A percentile compares a stretch with the other conserved stretches of the same genome.
Evolutionary conservation across 30 jellyfish, hydroid and myxozoan species (phyloP).

Genomic region (Clytia hemisphaerica): DNA sequence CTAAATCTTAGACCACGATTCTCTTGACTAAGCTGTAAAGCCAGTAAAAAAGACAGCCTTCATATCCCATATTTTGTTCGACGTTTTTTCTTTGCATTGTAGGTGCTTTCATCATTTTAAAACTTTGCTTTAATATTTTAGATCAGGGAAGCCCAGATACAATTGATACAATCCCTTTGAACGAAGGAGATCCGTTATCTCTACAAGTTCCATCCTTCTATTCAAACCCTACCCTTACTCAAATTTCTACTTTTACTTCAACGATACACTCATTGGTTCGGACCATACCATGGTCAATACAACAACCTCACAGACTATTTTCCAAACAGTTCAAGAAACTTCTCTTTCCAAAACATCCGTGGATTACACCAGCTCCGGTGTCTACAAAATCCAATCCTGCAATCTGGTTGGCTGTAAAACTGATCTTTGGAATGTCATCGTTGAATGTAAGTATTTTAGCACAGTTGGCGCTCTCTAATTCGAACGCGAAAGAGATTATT

Average conservation of each 20-base stretch:
- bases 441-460: conserved; percentile 2
- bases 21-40: too few relatives aligned
- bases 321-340: neutral
- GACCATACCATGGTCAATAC: neutral
- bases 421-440: conserved; percentile 7
- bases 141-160: conserved; percentile 8
- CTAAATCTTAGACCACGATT: too few relatives aligned
- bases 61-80: too few relatives aligned
- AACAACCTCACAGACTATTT: neutral
- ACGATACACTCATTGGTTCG: neutral
- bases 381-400: neutral
- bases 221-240: conserved; percentile 9
- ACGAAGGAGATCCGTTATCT: neutral
- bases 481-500: too few relatives aligned
- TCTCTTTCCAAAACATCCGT: neutral
- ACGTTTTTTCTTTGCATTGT: neutral
- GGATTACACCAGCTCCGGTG: neutral
- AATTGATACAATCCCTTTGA: neutral
- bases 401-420: conserved; percentile 1
- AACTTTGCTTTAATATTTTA: neutral
- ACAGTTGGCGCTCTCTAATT: too few relatives aligned
- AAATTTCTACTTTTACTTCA: neutral
- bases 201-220: neutral
- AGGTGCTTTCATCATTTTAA: neutral
- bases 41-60: too few relatives aligned